Conservation (phyloP, 2,888 invertebrate species). For the Lasioglossum villosulum region DNA sequence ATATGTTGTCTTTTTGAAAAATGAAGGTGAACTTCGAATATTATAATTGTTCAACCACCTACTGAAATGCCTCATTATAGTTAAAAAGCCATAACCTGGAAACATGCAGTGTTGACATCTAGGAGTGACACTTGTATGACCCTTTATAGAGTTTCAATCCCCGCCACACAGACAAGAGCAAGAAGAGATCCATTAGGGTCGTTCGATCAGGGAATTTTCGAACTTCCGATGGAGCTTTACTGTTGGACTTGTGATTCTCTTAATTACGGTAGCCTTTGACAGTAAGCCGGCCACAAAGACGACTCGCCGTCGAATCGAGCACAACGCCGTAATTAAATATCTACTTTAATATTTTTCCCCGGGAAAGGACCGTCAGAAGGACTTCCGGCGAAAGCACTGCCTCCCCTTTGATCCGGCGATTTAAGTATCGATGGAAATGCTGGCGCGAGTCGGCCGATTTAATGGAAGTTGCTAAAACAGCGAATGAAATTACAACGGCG, state of each 20-base stretch:
- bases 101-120: not conserved
- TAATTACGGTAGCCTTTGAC: slow-evolving; percentile 56
- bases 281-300: slow-evolving; percentile 40
- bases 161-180: not conserved
- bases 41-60: no score
- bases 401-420: not conserved
- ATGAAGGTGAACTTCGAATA: no score
- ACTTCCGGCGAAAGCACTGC: not conserved
- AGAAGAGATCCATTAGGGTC: not conserved
- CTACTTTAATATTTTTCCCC: slow-evolving; percentile 24
- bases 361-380: not conserved
- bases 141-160: not conserved
- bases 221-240: not conserved
- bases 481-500: not conserved
- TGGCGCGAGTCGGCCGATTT: not conserved
- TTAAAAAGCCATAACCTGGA: not conserved
- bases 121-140: not conserved
- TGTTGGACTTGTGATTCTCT: slow-evolving; percentile 4
- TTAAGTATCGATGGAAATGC: slow-evolving; percentile 3
- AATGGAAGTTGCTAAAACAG: not conserved
- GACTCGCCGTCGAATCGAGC: slow-evolving; percentile 25
- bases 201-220: not conserved
- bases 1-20: no score
- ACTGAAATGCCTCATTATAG: no score
- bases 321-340: slow-evolving; percentile 32